Base-by-base conservation (phyloP, 1,140 invertebrate genomes). In the Scaptomyza hsui region DNA sequence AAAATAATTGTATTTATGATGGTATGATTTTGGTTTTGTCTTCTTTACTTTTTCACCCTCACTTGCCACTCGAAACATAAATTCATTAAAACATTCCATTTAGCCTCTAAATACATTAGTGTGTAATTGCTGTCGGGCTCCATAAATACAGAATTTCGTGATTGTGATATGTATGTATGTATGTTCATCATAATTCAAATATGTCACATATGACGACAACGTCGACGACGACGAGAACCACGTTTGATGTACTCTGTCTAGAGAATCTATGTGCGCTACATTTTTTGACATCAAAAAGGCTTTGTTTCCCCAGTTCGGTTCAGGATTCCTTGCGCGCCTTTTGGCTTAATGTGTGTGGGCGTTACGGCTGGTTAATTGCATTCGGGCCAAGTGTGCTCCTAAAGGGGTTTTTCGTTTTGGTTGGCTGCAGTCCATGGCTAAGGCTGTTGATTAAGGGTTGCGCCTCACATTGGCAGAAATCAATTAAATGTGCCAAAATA, bases 21-120 rank as follows among this genome's bases (percentile, higher is more conserved):
- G n/a, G n/a, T n/a, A 32, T 32, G 24, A 10, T 29, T 15, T 35
- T 41, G 29, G 3, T 9, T 18, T 21, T 7, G 12, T 4, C 6
- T n/a, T 62, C 16, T 24, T 24, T 62, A 39, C 0, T 64, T 64
- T 18, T 72, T 45, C 70, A 76, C 69, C 62, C 69, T 56, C 32
- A 57, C 55, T 61, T 60, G 21, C 18, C 41, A 51, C 69, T 52
- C 39, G 24, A 37, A 59, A 73, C 48, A 75, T 88, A 85, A 85
- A 85, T 86, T 86, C 78, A 86, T 86, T 86, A 86, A 72, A 78
- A 82, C 78, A 86, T 88, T 86, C 75, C 82, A 86, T 86, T 88
- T 78, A 61, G 57, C 78, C 78, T 57, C 55, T 63, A 81, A 81
- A 81, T 81, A 76, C 73, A 81, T 81, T 81, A 81, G 63, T 75